phyloP scores from a whole-genome alignment of 2,888 invertebrate genomes.

The Apamea epomidion region DNA sequence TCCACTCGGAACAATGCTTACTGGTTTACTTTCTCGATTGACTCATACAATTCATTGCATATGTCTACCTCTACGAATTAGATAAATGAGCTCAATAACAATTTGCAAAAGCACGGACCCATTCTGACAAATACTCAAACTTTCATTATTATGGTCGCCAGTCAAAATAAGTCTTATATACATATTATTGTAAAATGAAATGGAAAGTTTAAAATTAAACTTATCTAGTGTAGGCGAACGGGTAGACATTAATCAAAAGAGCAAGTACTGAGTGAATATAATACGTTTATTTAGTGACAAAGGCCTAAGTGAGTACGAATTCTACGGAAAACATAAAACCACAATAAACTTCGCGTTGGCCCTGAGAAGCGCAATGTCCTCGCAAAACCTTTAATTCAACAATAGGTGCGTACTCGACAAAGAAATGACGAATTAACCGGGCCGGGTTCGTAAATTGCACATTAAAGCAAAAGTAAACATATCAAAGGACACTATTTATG shows the following conservation, averaged over 20 bases:
- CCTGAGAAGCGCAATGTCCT: slow-evolving; percentile 77
- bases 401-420: slow-evolving; percentile 77
- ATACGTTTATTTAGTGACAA: slow-evolving; percentile 57
- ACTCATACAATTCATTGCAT: slow-evolving; percentile 89
- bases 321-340: slow-evolving; percentile 73
- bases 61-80: slow-evolving; percentile 85
- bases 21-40: slow-evolving; percentile 90
- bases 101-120: slow-evolving; percentile 75
- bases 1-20: slow-evolving; percentile 90
- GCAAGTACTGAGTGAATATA: slow-evolving; percentile 21
- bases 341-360: slow-evolving; percentile 74
- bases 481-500: slow-evolving; percentile 54
- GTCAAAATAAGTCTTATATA: slow-evolving; percentile 49
- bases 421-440: slow-evolving; percentile 76
- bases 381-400: slow-evolving; percentile 73
- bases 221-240: slow-evolving; percentile 50
- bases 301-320: slow-evolving; percentile 64
- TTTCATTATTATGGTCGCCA: slow-evolving; percentile 71
- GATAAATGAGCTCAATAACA: slow-evolving; percentile 84
- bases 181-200: slow-evolving; percentile 53
- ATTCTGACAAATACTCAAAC: slow-evolving; percentile 76
- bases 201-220: slow-evolving; percentile 56
- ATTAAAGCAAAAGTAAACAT: slow-evolving; percentile 55
- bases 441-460: slow-evolving; percentile 48
- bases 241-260: slow-evolving; percentile 48